These are phyloP conservation scores for Arion vulgaris DNA, from an alignment of 1,140 invertebrate species.

Conservation along the genomic window DNA sequence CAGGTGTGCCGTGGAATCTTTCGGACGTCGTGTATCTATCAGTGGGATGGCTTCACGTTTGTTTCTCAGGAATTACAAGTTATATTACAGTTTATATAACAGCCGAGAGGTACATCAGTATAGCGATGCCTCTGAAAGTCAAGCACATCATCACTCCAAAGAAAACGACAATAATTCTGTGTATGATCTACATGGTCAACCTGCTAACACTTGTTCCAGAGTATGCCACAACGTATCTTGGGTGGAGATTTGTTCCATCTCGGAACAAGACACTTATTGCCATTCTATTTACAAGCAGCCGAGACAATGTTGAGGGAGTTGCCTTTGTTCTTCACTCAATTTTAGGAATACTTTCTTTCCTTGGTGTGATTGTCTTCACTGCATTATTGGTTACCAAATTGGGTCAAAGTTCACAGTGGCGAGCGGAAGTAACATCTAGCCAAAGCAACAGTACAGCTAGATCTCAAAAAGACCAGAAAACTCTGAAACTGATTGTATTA, in stretches of 20 bases:
- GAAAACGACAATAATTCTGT: background rate
- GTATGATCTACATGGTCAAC: background rate
- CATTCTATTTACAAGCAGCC: background rate
- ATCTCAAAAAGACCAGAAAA: background rate
- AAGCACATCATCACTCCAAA: background rate
- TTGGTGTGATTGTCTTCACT: background rate
- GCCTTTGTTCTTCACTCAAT: background rate
- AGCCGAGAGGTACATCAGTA: conserved; percentile 1
- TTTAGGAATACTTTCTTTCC: background rate
- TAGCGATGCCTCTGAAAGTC: background rate
- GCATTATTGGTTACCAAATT: background rate
- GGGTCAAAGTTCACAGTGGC: background rate
- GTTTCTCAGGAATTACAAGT: background rate
- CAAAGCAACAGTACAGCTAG: background rate
- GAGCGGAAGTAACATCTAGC: background rate
- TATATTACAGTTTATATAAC: background rate
- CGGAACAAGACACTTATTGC: background rate
- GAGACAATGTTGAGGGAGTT: background rate
- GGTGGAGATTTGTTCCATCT: background rate
- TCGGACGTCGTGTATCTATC: background rate
- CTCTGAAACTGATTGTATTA: background rate
- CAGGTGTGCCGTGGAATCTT: background rate
- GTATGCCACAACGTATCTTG: background rate
- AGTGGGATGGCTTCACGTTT: background rate
- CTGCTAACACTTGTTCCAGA: background rate